Base-by-base conservation (phyloP, 1,140 invertebrate genomes). In the Drosophila kepulauana region DNA sequence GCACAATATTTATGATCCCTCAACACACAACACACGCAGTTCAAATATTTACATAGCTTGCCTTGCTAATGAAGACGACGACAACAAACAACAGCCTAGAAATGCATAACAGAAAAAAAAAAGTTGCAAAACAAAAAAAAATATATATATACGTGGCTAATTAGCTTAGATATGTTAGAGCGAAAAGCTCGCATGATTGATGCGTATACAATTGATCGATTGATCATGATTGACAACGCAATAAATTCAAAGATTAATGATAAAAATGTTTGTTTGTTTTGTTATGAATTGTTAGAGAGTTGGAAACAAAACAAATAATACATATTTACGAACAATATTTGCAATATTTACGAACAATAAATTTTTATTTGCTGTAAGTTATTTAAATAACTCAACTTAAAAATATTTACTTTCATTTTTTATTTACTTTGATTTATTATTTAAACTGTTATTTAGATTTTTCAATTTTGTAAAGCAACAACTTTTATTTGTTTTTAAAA, bases 11-110 rank as follows among this genome's bases (percentile, higher is more conserved):
- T 61, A 66, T 38, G 20, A 15, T 62, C 35, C 35, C 35, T 10
- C 3, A 10, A 16, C 45, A 48, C 7, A 30, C 43, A 38, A 16
- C 45, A 8, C n/a, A 58, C 33, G 13, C 33, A 51, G 62, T 33
- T 52, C 38, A 73, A 51, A 51, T 66, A 66, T 66, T 72, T 58
- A n/a, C 54, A 59, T 58, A 66, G 20, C 6, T 65, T 46, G 59
- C 35, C 16, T 30, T 41, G 43, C 62, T 71, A 57, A 71, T 57
- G 51, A 59, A 57, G 16, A 16, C 16, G 35, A 35, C 28, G 13
- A 10, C n/a, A 15, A 35, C n/a, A 13, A 54, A 30, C 2, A 59
- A 61, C 13, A 46, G 28, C 11, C 51, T 38, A 35, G 54, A 57
- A 25, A 57, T 43, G 15, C 54, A 57, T 41, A 63, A 49, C n/a